Evolutionary conservation across 2,888 invertebrate species (phyloP).

Genomic region (Crossocerus cetratus): DNA sequence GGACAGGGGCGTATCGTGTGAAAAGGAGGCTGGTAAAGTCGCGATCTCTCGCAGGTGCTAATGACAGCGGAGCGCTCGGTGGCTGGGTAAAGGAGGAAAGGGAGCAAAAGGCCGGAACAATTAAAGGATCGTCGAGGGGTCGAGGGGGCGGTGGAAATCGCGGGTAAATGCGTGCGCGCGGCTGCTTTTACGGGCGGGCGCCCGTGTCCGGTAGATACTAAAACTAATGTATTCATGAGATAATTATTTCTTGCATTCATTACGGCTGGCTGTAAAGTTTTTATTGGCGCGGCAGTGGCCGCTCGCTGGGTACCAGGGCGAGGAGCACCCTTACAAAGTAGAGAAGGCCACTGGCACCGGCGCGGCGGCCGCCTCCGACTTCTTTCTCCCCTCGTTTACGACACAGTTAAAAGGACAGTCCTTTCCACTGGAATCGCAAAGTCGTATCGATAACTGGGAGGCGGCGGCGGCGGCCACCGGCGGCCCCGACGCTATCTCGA

Average conservation of each 20-base stretch:
- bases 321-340: too few relatives aligned
- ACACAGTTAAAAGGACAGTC: constrained; percentile 60
- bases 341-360: too few relatives aligned
- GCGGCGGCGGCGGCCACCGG: constrained; percentile 13
- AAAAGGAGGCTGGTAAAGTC: too few relatives aligned
- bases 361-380: constrained; percentile 1
- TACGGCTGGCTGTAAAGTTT: constrained; percentile 33
- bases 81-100: background rate
- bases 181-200: constrained; percentile 67
- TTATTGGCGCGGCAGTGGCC: background rate
- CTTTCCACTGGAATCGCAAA: constrained; percentile 42
- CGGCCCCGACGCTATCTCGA: constrained; percentile 41
- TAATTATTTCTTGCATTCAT: constrained; percentile 75
- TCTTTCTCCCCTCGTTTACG: constrained; percentile 49
- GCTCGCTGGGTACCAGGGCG: background rate
- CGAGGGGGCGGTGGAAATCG: constrained; percentile 2
- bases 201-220: constrained; percentile 55
- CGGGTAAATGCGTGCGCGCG: constrained; percentile 11
- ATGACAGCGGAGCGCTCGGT: too few relatives aligned
- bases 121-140: constrained; percentile 11
- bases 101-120: background rate
- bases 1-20: too few relatives aligned
- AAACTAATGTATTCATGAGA: constrained; percentile 73
- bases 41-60: too few relatives aligned
- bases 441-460: constrained; percentile 47